phyloP scores from a whole-genome alignment of 2,797 vertebrate species.

The Capromys pilorides region DNA sequence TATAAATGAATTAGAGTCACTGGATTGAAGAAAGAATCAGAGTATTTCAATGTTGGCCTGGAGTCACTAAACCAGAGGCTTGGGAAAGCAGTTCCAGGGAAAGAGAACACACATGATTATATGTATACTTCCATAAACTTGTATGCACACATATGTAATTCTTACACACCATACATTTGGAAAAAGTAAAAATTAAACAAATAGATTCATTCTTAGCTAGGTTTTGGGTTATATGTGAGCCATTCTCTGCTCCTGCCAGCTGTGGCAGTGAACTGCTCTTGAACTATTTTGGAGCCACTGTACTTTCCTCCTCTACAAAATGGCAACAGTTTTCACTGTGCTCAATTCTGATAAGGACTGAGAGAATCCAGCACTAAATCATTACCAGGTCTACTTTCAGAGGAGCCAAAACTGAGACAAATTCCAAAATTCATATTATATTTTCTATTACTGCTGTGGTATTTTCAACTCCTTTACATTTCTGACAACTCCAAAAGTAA shows the following conservation, averaged over 20 bases:
- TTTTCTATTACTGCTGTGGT: background rate
- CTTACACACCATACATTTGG: background rate
- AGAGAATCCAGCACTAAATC: background rate
- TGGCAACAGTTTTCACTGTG: background rate
- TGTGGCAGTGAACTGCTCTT: background rate
- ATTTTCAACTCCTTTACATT: background rate
- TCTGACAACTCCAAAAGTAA: background rate
- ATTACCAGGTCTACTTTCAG: background rate
- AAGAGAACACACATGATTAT: background rate
- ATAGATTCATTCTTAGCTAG: background rate
- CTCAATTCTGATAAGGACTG: background rate
- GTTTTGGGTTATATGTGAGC: background rate
- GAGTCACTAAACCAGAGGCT: background rate
- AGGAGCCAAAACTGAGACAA: constrained; percentile 16
- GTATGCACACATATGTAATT: background rate
- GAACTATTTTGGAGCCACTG: background rate
- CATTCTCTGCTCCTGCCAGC: background rate
- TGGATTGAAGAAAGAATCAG: constrained; percentile 16
- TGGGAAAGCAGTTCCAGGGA: background rate
- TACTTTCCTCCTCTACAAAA: constrained; percentile 41
- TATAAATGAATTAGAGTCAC: background rate
- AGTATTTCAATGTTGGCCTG: background rate
- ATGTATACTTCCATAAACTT: background rate
- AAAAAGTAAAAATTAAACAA: background rate
- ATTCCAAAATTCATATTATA: background rate